Percentiles rank a stretch among this genome's conserved stretches.
phyloP scores from a whole-genome alignment of 1,140 invertebrate species.

The Cyphomyrmex costatus region DNA sequence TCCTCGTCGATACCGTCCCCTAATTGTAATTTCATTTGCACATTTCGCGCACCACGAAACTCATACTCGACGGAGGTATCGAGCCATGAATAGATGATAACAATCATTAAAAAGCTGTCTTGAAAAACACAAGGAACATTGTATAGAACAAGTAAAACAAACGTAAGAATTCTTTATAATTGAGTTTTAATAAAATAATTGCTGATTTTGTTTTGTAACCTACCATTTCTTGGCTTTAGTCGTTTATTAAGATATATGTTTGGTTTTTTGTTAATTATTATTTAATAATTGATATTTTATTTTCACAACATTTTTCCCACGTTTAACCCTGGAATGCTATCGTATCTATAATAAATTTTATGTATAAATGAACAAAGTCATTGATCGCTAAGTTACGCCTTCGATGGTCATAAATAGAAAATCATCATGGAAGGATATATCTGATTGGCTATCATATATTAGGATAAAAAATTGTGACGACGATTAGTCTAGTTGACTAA shows the following conservation, averaged over 20 bases:
- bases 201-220: conserved; percentile 8
- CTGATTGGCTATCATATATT: no score
- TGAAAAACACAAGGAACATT: neutral
- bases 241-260: neutral
- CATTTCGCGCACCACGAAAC: conserved; percentile 47
- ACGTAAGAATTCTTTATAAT: neutral
- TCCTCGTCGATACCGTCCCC: conserved; percentile 6
- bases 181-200: neutral
- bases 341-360: neutral
- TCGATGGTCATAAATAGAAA: no score
- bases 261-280: neutral
- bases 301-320: neutral
- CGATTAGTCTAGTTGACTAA: no score
- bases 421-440: no score
- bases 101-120: neutral
- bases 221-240: neutral
- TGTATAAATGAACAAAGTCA: no score
- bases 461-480: no score
- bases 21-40: conserved; percentile 58
- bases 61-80: conserved; percentile 42
- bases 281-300: neutral
- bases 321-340: neutral
- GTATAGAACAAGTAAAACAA: conserved; percentile 6
- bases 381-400: no score
- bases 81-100: conserved; percentile 20